Evolutionary conservation across 2,113 vertebrate species (phyloP), one percentile per base, ranked within the genome.

Genomic region (Muscicapa adusta): DNA sequence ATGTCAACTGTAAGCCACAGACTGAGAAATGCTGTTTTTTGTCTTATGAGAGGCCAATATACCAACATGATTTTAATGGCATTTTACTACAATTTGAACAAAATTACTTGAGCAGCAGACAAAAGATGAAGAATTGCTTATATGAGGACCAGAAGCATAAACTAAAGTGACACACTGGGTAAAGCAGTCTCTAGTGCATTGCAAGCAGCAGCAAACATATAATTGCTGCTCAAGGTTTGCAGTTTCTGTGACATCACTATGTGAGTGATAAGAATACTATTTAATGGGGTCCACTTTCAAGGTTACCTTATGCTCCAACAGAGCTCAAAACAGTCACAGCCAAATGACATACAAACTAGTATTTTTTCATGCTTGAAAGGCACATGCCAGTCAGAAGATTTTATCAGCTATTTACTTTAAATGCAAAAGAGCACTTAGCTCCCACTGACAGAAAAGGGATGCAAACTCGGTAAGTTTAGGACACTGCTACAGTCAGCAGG

Each of bases 361-460:
- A 51, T 51, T 95, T 95, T 86, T 88, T 90, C 76, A 74, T 48
- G 84, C 87, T 75, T 81, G 70, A 81, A 89, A 88, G 88, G 78
- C 92, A 72, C 62, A 24, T 34, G 53, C 25, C 34, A 65, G 62
- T 75, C 61, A 50, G 40, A n/a, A 96, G 90, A 93, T 96, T 75
- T 91, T 94, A 91, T 93, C 93, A 70, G 54, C 54, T 88, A 33
- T 73, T 76, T 91, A 87, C 81, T 93, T 88, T 14, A 91, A 91
- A 88, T 6, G 19, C 65, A 73, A 85, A 89, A 78, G 40, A 91
- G 48, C 58, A 40, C 53, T 85, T 88, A 68, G 68, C 18, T 47
- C 34, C 43, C 81, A 38, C 42, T 45, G 77, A 87, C 53, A 89
- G 91, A 60, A 67, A 63, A n/a, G 51, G 45, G 84, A 57, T 8